Conservation (phyloP, 2,888 invertebrate species). For the Deroplatys truncata region DNA sequence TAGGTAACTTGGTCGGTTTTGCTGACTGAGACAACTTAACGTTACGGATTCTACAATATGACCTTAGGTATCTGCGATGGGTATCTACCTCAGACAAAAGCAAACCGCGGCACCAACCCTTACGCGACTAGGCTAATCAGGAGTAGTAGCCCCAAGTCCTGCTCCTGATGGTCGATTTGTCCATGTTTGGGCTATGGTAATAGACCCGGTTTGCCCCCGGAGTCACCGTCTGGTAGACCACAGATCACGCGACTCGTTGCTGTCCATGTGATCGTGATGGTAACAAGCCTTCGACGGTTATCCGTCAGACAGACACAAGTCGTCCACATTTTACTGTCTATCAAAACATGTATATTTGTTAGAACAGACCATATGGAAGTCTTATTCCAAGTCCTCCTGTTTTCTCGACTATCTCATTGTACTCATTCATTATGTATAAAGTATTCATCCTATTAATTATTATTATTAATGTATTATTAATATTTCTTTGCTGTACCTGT, state of each 20-base stretch:
- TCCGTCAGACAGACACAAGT: neutral
- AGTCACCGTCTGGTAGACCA: neutral
- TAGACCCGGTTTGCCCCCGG: neutral
- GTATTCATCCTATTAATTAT: conserved; percentile 16
- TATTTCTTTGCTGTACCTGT: conserved; percentile 4
- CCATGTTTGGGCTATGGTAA: neutral
- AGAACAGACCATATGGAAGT: neutral
- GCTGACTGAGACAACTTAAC: neutral
- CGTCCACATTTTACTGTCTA: neutral
- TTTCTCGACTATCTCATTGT: neutral
- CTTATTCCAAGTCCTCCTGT: neutral
- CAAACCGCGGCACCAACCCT: neutral
- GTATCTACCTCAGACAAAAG: neutral
- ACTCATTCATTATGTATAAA: conserved; percentile 14
- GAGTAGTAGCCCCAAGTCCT: neutral
- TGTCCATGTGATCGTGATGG: neutral
- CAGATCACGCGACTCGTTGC: neutral
- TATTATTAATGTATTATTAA: conserved; percentile 2
- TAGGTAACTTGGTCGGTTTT: neutral
- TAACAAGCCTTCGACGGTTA: neutral
- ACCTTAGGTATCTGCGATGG: neutral
- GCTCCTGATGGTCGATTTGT: neutral
- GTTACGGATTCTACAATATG: neutral
- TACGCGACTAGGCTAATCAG: neutral
- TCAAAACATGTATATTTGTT: neutral